These are phyloP conservation scores for Gobio gobio DNA, from an alignment of 2,113 vertebrate genomes.

Conservation along the genomic window DNA sequence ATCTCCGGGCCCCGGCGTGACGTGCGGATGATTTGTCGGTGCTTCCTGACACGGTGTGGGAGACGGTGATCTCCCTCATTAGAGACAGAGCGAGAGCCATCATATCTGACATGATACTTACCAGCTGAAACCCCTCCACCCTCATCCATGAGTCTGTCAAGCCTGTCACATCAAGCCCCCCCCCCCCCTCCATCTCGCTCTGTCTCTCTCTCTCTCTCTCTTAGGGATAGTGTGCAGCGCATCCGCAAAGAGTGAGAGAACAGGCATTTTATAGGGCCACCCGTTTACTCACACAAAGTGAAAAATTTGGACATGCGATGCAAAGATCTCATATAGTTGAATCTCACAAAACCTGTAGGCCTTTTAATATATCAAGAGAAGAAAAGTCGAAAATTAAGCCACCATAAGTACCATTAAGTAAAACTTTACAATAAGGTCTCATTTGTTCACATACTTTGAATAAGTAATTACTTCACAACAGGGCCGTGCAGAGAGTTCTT, in stretches of 20 bases:
- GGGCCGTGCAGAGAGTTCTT: too few species aligned
- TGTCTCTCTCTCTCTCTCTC: background rate
- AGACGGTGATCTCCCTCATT: slow-evolving; percentile 94
- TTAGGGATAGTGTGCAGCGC: background rate
- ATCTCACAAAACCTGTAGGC: background rate
- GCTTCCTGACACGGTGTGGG: slow-evolving; percentile 84
- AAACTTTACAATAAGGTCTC: too few species aligned
- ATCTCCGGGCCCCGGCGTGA: slow-evolving; percentile 83
- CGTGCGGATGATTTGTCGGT: slow-evolving; percentile 91
- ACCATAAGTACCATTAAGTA: too few species aligned
- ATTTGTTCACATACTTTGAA: too few species aligned
- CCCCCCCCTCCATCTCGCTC: background rate
- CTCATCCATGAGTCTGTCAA: slow-evolving; percentile 82
- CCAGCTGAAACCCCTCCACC: slow-evolving; percentile 86
- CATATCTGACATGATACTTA: slow-evolving; percentile 88
- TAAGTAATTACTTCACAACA: too few species aligned
- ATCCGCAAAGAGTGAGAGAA: background rate
- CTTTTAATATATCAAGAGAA: too few species aligned
- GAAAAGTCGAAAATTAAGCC: too few species aligned
- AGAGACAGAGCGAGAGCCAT: slow-evolving; percentile 81
- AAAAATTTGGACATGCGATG: background rate
- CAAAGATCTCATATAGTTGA: background rate
- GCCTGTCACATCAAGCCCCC: slow-evolving; percentile 69
- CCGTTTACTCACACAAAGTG: background rate
- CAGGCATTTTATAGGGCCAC: background rate